Evolutionary conservation across 2,888 invertebrate genomes (phyloP), one percentile per base, ranked within the genome.

Genomic region (Acleris emargana): DNA sequence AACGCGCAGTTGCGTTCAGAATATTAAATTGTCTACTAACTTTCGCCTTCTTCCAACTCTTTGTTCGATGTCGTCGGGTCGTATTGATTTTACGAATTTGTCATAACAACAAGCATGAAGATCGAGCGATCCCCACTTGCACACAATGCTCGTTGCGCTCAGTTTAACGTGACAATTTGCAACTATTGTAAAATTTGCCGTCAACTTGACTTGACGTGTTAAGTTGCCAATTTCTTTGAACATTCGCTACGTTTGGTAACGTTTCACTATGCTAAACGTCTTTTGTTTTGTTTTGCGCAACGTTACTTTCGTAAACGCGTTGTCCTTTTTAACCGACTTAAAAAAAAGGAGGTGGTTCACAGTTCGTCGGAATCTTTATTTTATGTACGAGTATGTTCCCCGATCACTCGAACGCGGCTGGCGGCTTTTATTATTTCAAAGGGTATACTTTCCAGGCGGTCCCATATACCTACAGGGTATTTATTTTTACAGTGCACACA

Each of bases 51-150:
- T 17, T 60, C 43, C 42, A 42, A 18, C 43, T 38, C 64, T 60
- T 61, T 51, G 60, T 57, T 51, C 42, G 60, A 6, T 20, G 49
- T 45, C 54, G 38, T 45, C 32, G 45, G 45, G 25, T 20, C 17
- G 25, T 64, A 64, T 64, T 55, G 61, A 61, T 66, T 61, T 66
- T 57, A 57, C 51, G 52, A 25, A 64, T 51, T 38, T 52, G 45
- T 42, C 53, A 32, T 47, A 58, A 17, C 38, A 47, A 57, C 28
- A 55, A 49, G 5, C 38, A 45, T 17, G n/a, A 45, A 45, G 45
- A 45, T 17, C 17, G 45, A 2, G n/a, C 45, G 4, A 38, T 4
- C 38, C 13, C 38, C 38, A 38, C 38, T 1, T 38, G 38, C 22
- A 55, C 50, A 59, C 49, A 47, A 47, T 28, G 47, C 25, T 17